Percentiles rank a stretch among this genome's conserved stretches.
These are phyloP conservation scores for Sebastes cheni DNA, from an alignment of 2,797 vertebrate genomes.

Conservation along the genomic window DNA sequence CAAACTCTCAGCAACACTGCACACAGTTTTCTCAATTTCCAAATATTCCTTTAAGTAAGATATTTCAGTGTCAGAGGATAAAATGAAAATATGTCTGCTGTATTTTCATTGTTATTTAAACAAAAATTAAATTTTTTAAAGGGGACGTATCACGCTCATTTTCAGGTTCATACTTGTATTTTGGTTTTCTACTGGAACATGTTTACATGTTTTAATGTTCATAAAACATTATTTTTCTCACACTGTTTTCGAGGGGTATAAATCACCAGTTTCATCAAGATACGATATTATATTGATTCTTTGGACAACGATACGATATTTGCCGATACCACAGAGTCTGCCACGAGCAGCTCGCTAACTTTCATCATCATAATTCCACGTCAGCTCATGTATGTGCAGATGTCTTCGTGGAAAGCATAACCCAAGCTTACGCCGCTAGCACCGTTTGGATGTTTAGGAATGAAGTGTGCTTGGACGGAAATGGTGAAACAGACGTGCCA, in stretches of 20 bases:
- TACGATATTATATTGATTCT: too few relatives aligned
- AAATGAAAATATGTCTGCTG: not conserved
- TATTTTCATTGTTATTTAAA: not conserved
- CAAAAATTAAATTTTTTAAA: not conserved
- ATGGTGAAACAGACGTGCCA: too few relatives aligned
- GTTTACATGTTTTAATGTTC: not conserved
- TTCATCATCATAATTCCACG: too few relatives aligned
- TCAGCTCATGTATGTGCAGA: too few relatives aligned
- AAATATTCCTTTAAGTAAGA: not conserved
- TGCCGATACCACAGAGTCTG: too few relatives aligned
- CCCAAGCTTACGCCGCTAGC: too few relatives aligned
- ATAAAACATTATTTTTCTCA: not conserved
- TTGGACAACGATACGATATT: too few relatives aligned
- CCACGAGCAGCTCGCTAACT: too few relatives aligned
- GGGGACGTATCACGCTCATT: not conserved
- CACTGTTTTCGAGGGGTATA: not conserved
- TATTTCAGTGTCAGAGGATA: not conserved
- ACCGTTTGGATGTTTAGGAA: too few relatives aligned
- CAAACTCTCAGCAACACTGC: not conserved
- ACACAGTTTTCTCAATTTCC: not conserved
- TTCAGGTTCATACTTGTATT: not conserved
- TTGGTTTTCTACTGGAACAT: not conserved
- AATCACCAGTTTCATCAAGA: too few relatives aligned
- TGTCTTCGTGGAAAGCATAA: accelerated
- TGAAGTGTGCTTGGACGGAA: too few relatives aligned